Evolutionary conservation across 2,797 vertebrate genomes (phyloP), one percentile per base, ranked within the genome.

Genomic region (Acomys russatus): DNA sequence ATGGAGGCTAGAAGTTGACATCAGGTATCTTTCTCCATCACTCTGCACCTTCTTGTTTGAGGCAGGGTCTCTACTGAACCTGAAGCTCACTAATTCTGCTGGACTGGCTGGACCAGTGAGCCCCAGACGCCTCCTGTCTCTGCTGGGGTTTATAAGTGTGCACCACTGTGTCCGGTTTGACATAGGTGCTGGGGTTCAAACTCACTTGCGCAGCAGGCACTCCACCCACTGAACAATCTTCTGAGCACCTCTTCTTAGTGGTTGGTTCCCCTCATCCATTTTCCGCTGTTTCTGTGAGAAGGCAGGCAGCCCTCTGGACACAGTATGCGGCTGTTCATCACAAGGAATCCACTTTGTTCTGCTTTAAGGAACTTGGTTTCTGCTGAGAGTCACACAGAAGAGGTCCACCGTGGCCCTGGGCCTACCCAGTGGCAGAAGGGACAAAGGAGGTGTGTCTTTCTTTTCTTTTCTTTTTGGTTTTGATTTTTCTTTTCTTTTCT

Each of bases 311-410:
- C 68, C 51, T 73, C n/a, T 9, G n/a, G 85, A 73, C 68, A 56
- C 54, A 15, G 35, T 20, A 7, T 1, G 0, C 25, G 49, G n/a
- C n/a, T 73, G 83, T 93, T 51, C 9, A 7, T 93, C 61, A 33
- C 9, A 35, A 86, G 91, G 77, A 86, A 93, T 91, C 66, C 83
- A 61, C 73, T 18, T n/a, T 59, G 18, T 23, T n/a, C 76, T 35
- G 15, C 54, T 83, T 49, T 28, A 76, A 91, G 23, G 59, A 59
- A 63, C 94, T 89, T 85, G 44, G 74, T 92, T 90, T 93, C 91
- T 95, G 38, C 23, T 20, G 30, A 94, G 77, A 78, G 78, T n/a
- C 33, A 73, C 76, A 12, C 49, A 64, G 89, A 91, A 80, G 35
- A 91, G n/a, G 88, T 22, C 9, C 12, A 5, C 59, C 15, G 4